phyloP scores from a whole-genome alignment of 2,113 vertebrate genomes.

The Todiramphus saurophagus region DNA sequence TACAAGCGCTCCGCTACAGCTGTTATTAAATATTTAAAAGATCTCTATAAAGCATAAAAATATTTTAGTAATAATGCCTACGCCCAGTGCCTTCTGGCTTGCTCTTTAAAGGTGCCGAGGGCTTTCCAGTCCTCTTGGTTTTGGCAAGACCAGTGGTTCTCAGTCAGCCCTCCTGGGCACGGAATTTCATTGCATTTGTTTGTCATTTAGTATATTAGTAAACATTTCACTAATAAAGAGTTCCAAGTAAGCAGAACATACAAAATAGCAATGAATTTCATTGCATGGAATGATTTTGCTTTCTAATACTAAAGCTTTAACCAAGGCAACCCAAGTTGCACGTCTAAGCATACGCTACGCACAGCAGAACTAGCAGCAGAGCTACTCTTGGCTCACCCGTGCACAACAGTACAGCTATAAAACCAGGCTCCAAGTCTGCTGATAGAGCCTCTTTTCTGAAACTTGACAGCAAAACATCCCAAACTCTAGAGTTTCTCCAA shows the following conservation, averaged over 20 bases:
- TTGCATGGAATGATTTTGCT: neutral
- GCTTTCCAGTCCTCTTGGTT: neutral
- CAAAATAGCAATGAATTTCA: neutral
- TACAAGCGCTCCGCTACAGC: neutral
- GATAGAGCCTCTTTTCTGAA: neutral
- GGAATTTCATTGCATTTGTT: neutral
- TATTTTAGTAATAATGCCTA: neutral
- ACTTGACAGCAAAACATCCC: neutral
- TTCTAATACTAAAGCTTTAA: neutral
- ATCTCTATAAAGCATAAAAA: neutral
- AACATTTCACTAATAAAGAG: neutral
- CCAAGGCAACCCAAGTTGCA: neutral
- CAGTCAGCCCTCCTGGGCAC: neutral
- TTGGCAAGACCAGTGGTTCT: neutral
- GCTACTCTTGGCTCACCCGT: fast-evolving
- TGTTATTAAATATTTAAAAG: conserved; percentile 24
- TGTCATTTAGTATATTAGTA: neutral
- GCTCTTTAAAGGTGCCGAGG: neutral
- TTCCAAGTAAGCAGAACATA: neutral
- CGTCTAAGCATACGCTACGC: fast-evolving
- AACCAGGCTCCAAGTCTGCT: neutral
- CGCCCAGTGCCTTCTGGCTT: neutral
- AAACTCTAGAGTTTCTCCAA: neutral
- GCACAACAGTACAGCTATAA: neutral
- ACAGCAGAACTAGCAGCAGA: neutral